Percentiles rank a stretch among this genome's conserved stretches.
Evolutionary conservation across 2,113 vertebrate genomes (phyloP).

Genomic region (Lathamus discolor): DNA sequence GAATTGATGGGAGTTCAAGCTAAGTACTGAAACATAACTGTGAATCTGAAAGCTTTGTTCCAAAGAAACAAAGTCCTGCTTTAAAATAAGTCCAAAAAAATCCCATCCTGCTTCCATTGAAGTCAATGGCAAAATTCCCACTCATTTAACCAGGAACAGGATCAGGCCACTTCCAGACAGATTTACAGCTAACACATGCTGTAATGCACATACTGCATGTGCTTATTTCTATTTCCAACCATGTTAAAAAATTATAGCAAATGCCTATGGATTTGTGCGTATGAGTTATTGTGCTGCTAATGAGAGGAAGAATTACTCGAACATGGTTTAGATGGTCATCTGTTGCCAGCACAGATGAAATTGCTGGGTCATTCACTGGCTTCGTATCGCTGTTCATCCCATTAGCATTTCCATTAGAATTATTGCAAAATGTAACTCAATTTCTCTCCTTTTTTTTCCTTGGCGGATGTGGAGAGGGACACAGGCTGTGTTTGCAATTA

Average conservation of each 20-base stretch:
- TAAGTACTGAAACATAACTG: conserved; percentile 10
- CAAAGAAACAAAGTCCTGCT: conserved; percentile 3
- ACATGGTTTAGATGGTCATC: conserved; percentile 55
- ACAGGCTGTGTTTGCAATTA: conserved; percentile 55
- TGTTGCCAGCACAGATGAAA: conserved; percentile 10
- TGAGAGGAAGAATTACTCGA: conserved; percentile 63
- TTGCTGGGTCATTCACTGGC: conserved; percentile 54
- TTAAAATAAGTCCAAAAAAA: conserved; percentile 11
- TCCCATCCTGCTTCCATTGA: conserved; percentile 42
- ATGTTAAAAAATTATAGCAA: conserved; percentile 60
- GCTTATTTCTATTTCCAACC: conserved; percentile 53
- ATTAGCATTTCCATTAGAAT: conserved; percentile 67
- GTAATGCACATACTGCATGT: not conserved
- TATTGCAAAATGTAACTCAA: conserved; percentile 58
- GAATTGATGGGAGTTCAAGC: not conserved
- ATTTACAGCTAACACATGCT: conserved; percentile 55
- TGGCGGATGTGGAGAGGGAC: not conserved
- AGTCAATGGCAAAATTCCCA: conserved; percentile 54
- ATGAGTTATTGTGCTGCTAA: conserved; percentile 68
- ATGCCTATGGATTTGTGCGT: conserved; percentile 58
- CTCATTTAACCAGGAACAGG: conserved; percentile 39
- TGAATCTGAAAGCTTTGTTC: conserved; percentile 26
- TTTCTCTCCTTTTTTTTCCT: conserved; percentile 24
- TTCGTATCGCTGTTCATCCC: conserved; percentile 43
- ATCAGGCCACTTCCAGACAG: conserved; percentile 40